phyloP scores from a whole-genome alignment of 1,140 invertebrate species.

The Uloborus diversus region DNA sequence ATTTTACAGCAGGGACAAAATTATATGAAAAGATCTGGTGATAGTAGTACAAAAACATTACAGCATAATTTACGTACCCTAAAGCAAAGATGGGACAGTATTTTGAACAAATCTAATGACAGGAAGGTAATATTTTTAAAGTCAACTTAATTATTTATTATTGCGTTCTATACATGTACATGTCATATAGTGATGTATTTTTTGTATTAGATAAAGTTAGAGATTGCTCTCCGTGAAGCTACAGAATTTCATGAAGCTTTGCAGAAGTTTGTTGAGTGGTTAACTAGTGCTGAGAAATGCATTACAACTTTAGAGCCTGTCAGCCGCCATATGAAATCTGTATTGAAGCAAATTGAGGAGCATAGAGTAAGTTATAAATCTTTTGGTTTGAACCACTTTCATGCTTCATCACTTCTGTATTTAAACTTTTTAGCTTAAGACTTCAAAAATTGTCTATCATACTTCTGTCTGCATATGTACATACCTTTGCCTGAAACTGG shows the following conservation, averaged over 20 bases:
- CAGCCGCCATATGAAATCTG: slow-evolving; percentile 89
- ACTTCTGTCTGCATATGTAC: too few species aligned
- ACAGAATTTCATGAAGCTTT: slow-evolving; percentile 94
- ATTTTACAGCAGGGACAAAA: slow-evolving; percentile 89
- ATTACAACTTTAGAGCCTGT: slow-evolving; percentile 89
- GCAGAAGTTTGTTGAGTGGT: slow-evolving; percentile 90
- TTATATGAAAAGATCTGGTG: slow-evolving; percentile 81
- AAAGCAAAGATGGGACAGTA: slow-evolving; percentile 90
- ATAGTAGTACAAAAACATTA: slow-evolving; percentile 80
- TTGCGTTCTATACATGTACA: not conserved
- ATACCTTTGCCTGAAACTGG: too few species aligned
- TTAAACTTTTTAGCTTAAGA: too few species aligned
- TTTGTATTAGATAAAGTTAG: slow-evolving; percentile 79
- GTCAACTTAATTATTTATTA: not conserved
- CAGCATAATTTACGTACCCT: slow-evolving; percentile 87
- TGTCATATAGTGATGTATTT: not conserved
- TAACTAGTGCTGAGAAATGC: slow-evolving; percentile 92
- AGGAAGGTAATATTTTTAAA: slow-evolving; percentile 73
- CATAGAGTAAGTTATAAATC: slow-evolving; percentile 71
- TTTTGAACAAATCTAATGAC: slow-evolving; percentile 87
- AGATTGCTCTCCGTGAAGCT: slow-evolving; percentile 96
- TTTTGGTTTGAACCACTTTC: not conserved
- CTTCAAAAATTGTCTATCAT: too few species aligned
- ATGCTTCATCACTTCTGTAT: too few species aligned
- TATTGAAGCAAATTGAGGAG: slow-evolving; percentile 92